Conservation (phyloP, 2,888 invertebrate genomes). For the Ischnura elegans region DNA sequence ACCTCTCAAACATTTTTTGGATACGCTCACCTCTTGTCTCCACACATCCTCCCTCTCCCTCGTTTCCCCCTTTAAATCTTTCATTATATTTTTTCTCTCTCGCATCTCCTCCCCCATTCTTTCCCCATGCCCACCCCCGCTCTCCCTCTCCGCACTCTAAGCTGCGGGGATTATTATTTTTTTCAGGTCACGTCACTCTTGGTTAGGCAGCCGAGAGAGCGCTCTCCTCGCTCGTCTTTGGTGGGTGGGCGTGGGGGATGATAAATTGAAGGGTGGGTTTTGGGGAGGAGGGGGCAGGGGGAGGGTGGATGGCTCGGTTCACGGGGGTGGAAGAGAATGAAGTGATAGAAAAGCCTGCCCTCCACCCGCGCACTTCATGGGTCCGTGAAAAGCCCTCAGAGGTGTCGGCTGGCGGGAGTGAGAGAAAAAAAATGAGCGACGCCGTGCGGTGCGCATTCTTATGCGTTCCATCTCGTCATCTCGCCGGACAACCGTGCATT, state of each 20-base stretch:
- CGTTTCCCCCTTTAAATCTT: background rate
- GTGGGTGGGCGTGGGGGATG: background rate
- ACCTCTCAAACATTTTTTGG: slow-evolving; percentile 34
- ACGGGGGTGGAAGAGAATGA: slow-evolving; percentile 32
- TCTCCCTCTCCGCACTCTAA: slow-evolving; percentile 42
- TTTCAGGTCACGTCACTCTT: slow-evolving; percentile 64
- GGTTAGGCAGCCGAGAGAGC: slow-evolving; percentile 46
- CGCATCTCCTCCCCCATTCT: slow-evolving; percentile 1
- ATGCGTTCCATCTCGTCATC: background rate
- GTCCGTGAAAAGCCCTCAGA: slow-evolving; percentile 6
- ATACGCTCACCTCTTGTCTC: slow-evolving; percentile 51
- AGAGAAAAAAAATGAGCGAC: background rate
- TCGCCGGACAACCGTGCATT: background rate
- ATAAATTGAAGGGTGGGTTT: background rate
- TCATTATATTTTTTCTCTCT: slow-evolving; percentile 14
- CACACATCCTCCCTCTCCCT: background rate
- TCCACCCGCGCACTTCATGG: background rate
- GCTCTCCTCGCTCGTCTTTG: slow-evolving; percentile 33
- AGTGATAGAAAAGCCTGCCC: background rate
- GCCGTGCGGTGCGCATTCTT: background rate
- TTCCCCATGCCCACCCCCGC: background rate
- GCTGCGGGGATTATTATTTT: slow-evolving; percentile 62
- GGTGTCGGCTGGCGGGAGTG: background rate
- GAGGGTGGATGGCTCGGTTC: background rate
- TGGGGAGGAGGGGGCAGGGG: background rate